Evolutionary conservation across 2,888 invertebrate species (phyloP).

Genomic region (Polyploca ridens): DNA sequence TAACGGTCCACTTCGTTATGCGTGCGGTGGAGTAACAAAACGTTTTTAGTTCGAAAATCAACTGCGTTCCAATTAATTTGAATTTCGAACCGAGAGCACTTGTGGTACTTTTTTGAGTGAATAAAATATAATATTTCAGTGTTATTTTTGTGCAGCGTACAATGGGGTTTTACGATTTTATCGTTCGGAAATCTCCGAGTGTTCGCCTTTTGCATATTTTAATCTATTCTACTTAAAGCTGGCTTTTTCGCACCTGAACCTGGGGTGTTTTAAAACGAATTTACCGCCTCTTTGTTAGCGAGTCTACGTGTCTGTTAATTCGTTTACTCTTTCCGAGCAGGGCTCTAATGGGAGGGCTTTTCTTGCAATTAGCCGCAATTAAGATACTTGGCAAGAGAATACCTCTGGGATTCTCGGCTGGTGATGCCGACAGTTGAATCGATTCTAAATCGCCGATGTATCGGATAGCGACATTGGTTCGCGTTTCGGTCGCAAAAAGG

Average conservation of each 20-base stretch:
- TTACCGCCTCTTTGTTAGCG: constrained; percentile 68
- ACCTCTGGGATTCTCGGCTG: constrained; percentile 46
- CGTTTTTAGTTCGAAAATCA: constrained; percentile 40
- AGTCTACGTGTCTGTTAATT: constrained; percentile 76
- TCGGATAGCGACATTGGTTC: constrained; percentile 40
- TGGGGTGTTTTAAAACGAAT: constrained; percentile 74
- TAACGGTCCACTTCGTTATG: constrained; percentile 51
- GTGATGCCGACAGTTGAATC: constrained; percentile 39
- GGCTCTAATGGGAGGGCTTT: constrained; percentile 75
- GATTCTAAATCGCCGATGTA: constrained; percentile 48
- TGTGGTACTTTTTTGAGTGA: constrained; percentile 21
- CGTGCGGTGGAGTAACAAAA: constrained; percentile 46
- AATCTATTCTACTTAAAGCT: constrained; percentile 76
- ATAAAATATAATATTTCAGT: constrained; percentile 33
- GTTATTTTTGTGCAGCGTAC: constrained; percentile 39
- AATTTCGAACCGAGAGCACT: constrained; percentile 7
- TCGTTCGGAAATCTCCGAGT: constrained; percentile 35
- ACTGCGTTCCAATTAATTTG: constrained; percentile 24
- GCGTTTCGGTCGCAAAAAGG: constrained; percentile 24
- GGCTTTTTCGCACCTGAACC: constrained; percentile 76
- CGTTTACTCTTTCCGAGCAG: constrained; percentile 76
- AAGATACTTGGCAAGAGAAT: constrained; percentile 71
- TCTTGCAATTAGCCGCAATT: constrained; percentile 81
- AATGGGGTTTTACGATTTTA: constrained; percentile 44
- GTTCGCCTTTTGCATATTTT: constrained; percentile 54